Evolutionary conservation across 1,140 invertebrate genomes (phyloP).

Genomic region (Papilio polyxenes): DNA sequence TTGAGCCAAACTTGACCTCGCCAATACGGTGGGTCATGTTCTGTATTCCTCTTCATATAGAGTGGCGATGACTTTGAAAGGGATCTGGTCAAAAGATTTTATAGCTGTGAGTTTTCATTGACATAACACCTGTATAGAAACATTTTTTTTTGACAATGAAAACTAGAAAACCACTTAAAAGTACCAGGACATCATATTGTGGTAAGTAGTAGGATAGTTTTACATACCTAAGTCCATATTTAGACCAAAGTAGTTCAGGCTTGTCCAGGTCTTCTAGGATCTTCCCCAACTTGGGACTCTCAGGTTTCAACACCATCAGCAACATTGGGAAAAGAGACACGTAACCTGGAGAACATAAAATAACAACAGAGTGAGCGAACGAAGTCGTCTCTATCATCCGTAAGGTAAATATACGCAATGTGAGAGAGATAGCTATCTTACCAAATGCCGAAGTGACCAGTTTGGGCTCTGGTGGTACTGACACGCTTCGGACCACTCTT

Average conservation of each 20-base stretch:
- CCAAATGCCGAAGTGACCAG: slow-evolving; percentile 92
- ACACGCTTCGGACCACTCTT: slow-evolving; percentile 84
- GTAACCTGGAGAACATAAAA: slow-evolving; percentile 83
- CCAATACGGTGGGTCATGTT: slow-evolving; percentile 99
- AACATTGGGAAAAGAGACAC: slow-evolving; percentile 98
- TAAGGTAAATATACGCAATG: no score
- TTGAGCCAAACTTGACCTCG: slow-evolving; percentile 99
- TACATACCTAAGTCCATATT: slow-evolving; percentile 89
- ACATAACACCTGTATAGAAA: neutral
- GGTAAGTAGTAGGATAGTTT: slow-evolving; percentile 13
- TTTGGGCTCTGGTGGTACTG: slow-evolving; percentile 86
- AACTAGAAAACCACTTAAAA: no score
- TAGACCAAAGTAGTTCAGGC: slow-evolving; percentile 93
- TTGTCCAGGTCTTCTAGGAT: slow-evolving; percentile 90
- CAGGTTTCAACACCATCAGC: slow-evolving; percentile 90
- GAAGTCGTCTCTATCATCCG: no score
- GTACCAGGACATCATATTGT: no score
- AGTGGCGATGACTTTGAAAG: slow-evolving; percentile 92
- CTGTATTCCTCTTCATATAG: slow-evolving; percentile 97
- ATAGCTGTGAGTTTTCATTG: neutral
- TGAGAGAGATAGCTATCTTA: slow-evolving; percentile 41
- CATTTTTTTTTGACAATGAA: no score
- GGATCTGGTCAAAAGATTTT: slow-evolving; percentile 81
- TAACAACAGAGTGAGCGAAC: no score
- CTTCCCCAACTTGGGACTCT: slow-evolving; percentile 90